Base-by-base conservation (phyloP, 2,113 vertebrate genomes). In the Malurus cyaneus region DNA sequence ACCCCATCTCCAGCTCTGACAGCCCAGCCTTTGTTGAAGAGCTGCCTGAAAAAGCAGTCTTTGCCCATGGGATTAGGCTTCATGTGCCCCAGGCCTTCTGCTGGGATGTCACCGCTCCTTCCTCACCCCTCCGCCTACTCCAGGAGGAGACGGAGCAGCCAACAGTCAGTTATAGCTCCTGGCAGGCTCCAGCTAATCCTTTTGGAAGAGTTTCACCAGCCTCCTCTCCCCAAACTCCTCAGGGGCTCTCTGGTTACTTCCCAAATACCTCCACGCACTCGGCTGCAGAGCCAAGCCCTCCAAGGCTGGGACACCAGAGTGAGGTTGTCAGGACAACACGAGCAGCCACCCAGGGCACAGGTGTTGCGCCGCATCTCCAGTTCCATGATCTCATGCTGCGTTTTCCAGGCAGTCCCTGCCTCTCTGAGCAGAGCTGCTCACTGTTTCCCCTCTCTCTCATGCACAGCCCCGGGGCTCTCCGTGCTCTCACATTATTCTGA, bases 201-300 rank as follows among this genome's bases (percentile, higher is more conserved):
- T 70, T 89, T 96, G 94, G 96, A 96, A 92, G 65, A 49, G 73
- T 92, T 97, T 96, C 88, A 84, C 92, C 77, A 79, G 70, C 18
- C 86, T 95, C 36, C 77, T 94, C 94, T 96, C 89, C 92, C 77
- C 32, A 50, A 47, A 46, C n/a, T 96, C 95, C 89, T 92, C 42
- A 18, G 91, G 89, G 94, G 44, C 89, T 95, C 94, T 97, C 96
- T 53, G 18, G 77, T 97, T 97, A 96, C 94, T 94, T 97, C 86
- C 70, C 86, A 88, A 93, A 95, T 94, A 95, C 89, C 95, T 96
- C 82, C 88, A 81, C 69, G 50, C 71, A 71, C 31, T 60, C 2
- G 0, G 78, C 83, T 76, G 65, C 57, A 42, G 73, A 91, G 86
- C 94, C 95, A 97, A 96, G 39, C 57, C 82, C 86, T 95, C 64